phyloP scores from a whole-genome alignment of 1,140 invertebrate species.

The Aphelinus atriplicis region DNA sequence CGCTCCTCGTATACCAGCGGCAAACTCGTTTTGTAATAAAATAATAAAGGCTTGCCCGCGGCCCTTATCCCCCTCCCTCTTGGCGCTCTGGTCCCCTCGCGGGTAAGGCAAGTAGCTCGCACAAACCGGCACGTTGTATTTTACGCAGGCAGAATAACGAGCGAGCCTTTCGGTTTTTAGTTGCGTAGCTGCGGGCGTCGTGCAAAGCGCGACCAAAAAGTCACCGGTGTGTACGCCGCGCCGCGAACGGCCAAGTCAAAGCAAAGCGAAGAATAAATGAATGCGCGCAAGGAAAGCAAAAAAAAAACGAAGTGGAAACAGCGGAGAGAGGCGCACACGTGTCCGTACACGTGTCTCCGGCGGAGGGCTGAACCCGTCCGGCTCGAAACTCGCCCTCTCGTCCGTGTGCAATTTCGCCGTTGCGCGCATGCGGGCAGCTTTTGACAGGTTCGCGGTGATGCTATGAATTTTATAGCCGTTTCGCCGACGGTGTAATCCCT shows the following conservation, averaged over 20 bases:
- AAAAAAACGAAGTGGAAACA: constrained; percentile 45
- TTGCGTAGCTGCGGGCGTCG: constrained; percentile 34
- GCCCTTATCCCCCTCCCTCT: not conserved
- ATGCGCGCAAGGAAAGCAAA: constrained; percentile 41
- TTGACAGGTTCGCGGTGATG: not conserved
- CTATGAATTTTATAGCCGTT: too few species aligned
- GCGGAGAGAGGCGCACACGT: constrained; percentile 51
- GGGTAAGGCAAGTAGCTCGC: constrained; percentile 8
- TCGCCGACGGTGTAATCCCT: too few species aligned
- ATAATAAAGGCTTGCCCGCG: constrained; percentile 53
- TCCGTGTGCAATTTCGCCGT: not conserved
- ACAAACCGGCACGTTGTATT: constrained; percentile 28
- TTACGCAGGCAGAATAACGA: constrained; percentile 17
- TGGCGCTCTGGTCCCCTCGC: constrained; percentile 40
- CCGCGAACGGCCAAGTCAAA: constrained; percentile 46
- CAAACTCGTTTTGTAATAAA: constrained; percentile 60
- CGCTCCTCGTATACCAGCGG: constrained; percentile 38
- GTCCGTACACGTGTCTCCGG: constrained; percentile 60
- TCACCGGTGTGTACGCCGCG: not conserved
- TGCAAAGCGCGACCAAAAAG: constrained; percentile 46
- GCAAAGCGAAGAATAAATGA: constrained; percentile 23
- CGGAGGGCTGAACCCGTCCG: constrained; percentile 19
- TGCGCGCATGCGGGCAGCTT: not conserved
- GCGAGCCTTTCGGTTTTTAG: not conserved
- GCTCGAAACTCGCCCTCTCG: constrained; percentile 15